These are phyloP conservation scores for Drosophila simulans DNA, from an alignment of 1,140 invertebrate genomes.

Conservation along the genomic window DNA sequence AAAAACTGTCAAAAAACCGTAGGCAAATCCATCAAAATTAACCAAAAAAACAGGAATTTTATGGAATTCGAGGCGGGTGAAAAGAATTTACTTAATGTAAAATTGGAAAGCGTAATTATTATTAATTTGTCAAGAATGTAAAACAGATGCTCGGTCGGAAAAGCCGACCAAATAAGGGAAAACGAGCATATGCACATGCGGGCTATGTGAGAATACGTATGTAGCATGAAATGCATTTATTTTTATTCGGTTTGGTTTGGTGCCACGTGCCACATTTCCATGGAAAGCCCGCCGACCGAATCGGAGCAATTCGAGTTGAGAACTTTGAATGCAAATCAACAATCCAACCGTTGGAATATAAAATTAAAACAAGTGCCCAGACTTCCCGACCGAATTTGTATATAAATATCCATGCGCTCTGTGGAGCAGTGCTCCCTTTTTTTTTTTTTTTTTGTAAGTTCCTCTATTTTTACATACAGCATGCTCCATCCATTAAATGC, in stretches of 20 bases:
- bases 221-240: constrained; percentile 31
- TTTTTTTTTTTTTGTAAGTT: constrained; percentile 3
- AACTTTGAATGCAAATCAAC: constrained; percentile 69
- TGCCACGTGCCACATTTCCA: constrained; percentile 55
- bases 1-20: constrained; percentile 33
- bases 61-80: constrained; percentile 1
- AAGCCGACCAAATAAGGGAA: constrained; percentile 19
- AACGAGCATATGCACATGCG: constrained; percentile 53
- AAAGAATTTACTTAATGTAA: constrained; percentile 21
- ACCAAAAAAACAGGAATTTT: constrained; percentile 4
- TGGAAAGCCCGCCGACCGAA: constrained; percentile 33
- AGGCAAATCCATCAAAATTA: constrained; percentile 69
- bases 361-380: constrained; percentile 69
- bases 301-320: constrained; percentile 30
- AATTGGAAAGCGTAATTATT: constrained; percentile 72
- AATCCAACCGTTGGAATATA: constrained; percentile 50
- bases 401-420: constrained; percentile 49
- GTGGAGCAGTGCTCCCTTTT: constrained; percentile 33
- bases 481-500: constrained; percentile 65
- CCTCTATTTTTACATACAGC: constrained; percentile 68
- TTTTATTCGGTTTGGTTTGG: constrained; percentile 18
- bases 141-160: constrained; percentile 68
- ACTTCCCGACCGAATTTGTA: constrained; percentile 48
- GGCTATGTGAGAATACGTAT: constrained; percentile 20
- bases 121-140: constrained; percentile 82